Conservation (phyloP, 1,140 invertebrate genomes). For the Venturia canescens region DNA sequence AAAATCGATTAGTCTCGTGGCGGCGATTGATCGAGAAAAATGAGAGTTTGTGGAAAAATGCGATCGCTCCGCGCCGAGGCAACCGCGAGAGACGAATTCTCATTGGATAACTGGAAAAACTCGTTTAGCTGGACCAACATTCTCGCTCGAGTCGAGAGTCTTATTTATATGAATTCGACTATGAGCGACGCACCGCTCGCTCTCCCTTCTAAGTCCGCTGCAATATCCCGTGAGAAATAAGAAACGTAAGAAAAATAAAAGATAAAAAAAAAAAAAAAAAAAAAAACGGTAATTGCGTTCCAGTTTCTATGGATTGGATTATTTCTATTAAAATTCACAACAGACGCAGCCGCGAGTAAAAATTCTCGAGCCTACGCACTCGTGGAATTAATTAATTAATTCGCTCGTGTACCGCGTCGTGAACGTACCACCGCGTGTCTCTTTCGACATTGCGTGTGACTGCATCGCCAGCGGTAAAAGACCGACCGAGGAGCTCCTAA, state of each 20-base stretch:
- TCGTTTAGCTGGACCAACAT: not conserved
- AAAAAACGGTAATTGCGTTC: not conserved
- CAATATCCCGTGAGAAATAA: not conserved
- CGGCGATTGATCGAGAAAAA: conserved; percentile 8
- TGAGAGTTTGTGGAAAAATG: conserved; percentile 1
- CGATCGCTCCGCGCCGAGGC: not conserved
- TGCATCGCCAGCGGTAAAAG: no score
- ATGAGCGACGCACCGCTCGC: no score
- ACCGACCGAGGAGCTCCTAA: no score
- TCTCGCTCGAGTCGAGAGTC: not conserved
- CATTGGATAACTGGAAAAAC: not conserved
- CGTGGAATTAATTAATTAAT: no score
- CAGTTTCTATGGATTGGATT: not conserved
- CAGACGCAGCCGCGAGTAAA: conserved; percentile 8
- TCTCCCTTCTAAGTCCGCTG: not conserved
- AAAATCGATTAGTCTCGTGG: not conserved
- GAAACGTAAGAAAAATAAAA: not conserved
- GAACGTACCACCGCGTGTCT: no score
- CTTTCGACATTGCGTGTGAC: no score
- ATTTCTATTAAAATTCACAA: conserved; percentile 10
- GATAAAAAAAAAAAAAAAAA: no score
- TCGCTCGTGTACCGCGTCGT: no score
- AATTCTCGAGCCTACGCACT: no score
- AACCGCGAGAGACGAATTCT: not conserved
- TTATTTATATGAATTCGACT: not conserved